phyloP scores from a whole-genome alignment of 2,113 vertebrate genomes.

The Dolichallabes microphthalmus region DNA sequence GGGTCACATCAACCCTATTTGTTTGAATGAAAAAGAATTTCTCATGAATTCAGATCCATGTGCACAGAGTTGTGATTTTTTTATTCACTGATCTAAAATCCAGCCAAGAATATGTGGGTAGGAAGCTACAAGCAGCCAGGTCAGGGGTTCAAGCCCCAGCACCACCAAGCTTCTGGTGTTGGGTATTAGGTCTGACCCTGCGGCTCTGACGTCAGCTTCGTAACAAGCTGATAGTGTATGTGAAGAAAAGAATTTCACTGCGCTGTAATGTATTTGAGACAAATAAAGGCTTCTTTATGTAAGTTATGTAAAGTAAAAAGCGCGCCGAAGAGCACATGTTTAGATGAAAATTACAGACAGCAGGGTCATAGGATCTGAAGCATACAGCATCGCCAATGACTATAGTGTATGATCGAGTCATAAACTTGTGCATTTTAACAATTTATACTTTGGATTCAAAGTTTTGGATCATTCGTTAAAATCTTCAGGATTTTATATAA shows the following conservation, averaged over 20 bases:
- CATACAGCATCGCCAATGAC: background rate
- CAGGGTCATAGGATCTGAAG: background rate
- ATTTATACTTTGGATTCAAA: background rate
- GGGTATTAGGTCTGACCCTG: too few relatives aligned
- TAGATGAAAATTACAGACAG: background rate
- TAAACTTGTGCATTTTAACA: background rate
- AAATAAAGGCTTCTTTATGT: too few relatives aligned
- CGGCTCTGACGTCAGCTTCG: too few relatives aligned
- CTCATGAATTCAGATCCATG: background rate
- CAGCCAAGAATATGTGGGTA: background rate
- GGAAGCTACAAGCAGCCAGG: background rate
- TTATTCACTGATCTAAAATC: background rate
- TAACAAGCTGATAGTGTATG: too few relatives aligned
- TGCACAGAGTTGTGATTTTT: background rate
- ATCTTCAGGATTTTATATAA: too few relatives aligned
- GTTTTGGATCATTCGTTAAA: background rate
- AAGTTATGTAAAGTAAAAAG: background rate
- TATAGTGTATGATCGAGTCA: background rate
- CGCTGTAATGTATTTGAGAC: too few relatives aligned
- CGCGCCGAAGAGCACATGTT: background rate
- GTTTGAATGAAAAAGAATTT: background rate
- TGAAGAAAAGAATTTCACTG: too few relatives aligned
- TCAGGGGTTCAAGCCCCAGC: too few relatives aligned
- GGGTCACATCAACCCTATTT: background rate
- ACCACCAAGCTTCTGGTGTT: too few relatives aligned